phyloP scores from a whole-genome alignment of 2,113 vertebrate species.

The Lophius piscatorius region DNA sequence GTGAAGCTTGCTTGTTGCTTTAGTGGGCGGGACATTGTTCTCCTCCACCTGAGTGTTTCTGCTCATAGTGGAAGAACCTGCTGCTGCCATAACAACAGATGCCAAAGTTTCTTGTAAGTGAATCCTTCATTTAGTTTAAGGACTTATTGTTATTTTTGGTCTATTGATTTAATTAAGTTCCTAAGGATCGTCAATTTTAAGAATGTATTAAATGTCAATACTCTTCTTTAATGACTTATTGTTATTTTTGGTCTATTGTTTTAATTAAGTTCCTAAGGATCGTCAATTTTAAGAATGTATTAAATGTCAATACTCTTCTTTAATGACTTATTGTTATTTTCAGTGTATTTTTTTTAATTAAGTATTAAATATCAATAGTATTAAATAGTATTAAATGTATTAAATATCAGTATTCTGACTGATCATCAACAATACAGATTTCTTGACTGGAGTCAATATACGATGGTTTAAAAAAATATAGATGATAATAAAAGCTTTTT shows the following conservation, averaged over 20 bases:
- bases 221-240: too few relatives aligned
- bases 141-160: not conserved
- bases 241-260: not conserved
- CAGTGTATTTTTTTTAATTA: not conserved
- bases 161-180: not conserved
- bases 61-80: constrained; percentile 9
- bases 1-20: not conserved
- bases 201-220: not conserved
- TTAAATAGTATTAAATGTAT: too few relatives aligned
- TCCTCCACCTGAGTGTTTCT: constrained; percentile 11
- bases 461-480: too few relatives aligned
- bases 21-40: not conserved
- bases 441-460: too few relatives aligned
- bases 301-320: not conserved
- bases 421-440: too few relatives aligned
- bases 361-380: not conserved
- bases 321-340: not conserved
- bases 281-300: not conserved
- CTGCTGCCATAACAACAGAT: not conserved
- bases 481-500: too few relatives aligned
- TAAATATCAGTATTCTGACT: not conserved
- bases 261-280: not conserved
- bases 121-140: not conserved
- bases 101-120: constrained; percentile 13
- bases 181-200: not conserved